These are phyloP conservation scores for Fulmarus glacialis DNA, from an alignment of 2,113 vertebrate species.

Conservation along the genomic window DNA sequence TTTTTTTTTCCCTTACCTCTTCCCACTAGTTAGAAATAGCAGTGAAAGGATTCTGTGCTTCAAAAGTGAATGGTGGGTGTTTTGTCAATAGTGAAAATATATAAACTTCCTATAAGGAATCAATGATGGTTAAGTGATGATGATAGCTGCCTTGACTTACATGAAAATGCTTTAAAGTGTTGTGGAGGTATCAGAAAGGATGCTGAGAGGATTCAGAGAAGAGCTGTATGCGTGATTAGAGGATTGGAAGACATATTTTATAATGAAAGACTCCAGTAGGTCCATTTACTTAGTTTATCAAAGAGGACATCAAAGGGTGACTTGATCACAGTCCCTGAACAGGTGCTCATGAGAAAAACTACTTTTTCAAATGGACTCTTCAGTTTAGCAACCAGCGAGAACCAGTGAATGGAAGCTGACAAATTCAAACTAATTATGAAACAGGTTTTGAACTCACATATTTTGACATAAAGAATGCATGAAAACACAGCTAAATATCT, in stretches of 20 bases:
- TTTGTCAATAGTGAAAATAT: background rate
- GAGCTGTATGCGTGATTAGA: background rate
- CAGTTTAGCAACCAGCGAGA: background rate
- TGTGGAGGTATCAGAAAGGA: background rate
- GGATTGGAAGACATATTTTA: background rate
- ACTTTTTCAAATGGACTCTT: background rate
- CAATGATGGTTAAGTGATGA: background rate
- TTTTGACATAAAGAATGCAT: background rate
- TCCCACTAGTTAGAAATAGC: background rate
- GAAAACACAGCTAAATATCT: background rate
- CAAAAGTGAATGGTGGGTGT: background rate
- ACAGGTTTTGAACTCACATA: background rate
- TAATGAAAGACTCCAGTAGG: background rate
- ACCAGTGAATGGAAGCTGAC: background rate
- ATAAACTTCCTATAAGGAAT: background rate
- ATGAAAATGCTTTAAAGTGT: background rate
- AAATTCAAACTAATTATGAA: background rate
- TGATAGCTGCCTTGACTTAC: background rate
- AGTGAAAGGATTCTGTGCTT: background rate
- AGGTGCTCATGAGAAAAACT: background rate
- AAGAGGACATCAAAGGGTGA: background rate
- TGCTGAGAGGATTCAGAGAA: background rate
- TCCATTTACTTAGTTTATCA: background rate
- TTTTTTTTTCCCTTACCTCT: background rate
- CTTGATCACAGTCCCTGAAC: background rate